Evolutionary conservation across 1,140 invertebrate species (phyloP).

Genomic region (Conus betulinus): DNA sequence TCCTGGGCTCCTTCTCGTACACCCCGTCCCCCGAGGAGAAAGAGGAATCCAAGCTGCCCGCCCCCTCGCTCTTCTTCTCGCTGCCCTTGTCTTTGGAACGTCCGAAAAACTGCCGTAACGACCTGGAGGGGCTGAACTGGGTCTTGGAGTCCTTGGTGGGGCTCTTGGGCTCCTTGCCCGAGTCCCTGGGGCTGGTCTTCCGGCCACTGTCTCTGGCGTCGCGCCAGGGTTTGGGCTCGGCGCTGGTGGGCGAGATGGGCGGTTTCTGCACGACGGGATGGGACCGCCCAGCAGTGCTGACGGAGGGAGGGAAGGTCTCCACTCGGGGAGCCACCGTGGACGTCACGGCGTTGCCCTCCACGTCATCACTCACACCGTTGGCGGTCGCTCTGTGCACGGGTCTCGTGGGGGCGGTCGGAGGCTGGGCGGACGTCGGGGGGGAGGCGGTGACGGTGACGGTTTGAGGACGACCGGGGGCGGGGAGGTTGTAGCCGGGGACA

Average conservation of each 20-base stretch:
- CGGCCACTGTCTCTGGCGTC: background rate
- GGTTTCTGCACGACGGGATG: background rate
- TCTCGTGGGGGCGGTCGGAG: background rate
- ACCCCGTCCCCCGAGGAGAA: conserved; percentile 1
- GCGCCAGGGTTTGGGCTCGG: background rate
- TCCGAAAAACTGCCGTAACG: conserved; percentile 24
- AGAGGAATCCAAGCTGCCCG: background rate
- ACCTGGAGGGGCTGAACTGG: conserved; percentile 16
- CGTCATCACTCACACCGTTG: background rate
- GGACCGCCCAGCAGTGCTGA: background rate
- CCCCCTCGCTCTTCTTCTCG: conserved; percentile 6
- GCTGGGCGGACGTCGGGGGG: background rate
- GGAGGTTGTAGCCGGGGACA: background rate
- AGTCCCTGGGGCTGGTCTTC: too few species aligned
- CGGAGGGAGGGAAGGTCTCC: background rate
- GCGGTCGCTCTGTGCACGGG: background rate
- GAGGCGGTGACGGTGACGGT: background rate
- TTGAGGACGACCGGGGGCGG: background rate
- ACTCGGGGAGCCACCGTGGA: too few species aligned
- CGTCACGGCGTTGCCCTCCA: background rate
- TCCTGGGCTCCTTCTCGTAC: conserved; percentile 25
- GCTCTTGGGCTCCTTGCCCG: background rate
- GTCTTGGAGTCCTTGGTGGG: conserved; percentile 19
- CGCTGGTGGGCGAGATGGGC: background rate
- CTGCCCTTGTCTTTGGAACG: conserved; percentile 20